phyloP scores from a whole-genome alignment of 2,113 vertebrate genomes.

The Chiloscyllium plagiosum region DNA sequence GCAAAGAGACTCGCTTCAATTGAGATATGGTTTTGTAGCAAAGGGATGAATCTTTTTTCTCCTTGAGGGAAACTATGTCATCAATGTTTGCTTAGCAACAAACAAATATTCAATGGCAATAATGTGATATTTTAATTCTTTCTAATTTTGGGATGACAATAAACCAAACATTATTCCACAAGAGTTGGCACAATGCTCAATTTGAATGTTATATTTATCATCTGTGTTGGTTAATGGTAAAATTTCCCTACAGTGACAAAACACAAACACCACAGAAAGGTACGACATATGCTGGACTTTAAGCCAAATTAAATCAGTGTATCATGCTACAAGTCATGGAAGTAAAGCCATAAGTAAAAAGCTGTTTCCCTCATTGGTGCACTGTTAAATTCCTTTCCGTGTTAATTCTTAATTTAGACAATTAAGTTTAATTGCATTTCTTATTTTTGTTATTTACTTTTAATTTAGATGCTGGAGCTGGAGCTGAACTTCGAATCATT shows the following conservation, averaged over 20 bases:
- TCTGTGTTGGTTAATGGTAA: not conserved
- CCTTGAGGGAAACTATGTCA: not conserved
- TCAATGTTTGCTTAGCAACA: not conserved
- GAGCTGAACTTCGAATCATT: no score
- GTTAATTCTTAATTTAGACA: not conserved
- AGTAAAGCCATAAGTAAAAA: not conserved
- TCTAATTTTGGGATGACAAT: not conserved
- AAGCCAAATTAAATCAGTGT: not conserved
- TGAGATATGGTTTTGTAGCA: not conserved
- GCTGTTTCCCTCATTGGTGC: not conserved
- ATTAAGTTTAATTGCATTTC: not conserved
- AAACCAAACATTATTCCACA: not conserved
- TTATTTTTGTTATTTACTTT: not conserved
- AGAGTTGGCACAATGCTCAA: not conserved
- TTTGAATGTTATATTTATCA: not conserved
- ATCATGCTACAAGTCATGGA: not conserved
- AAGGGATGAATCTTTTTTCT: not conserved
- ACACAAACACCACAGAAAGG: not conserved
- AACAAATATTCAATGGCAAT: not conserved
- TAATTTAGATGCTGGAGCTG: not conserved
- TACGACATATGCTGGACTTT: not conserved
- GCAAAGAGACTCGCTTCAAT: not conserved
- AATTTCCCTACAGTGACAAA: not conserved
- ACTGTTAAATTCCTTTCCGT: not conserved
- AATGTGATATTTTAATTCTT: not conserved